Percentiles rank a stretch among this genome's conserved stretches.
phyloP scores from a whole-genome alignment of 2,113 vertebrate genomes.

The Pachypanchax playfairii region DNA sequence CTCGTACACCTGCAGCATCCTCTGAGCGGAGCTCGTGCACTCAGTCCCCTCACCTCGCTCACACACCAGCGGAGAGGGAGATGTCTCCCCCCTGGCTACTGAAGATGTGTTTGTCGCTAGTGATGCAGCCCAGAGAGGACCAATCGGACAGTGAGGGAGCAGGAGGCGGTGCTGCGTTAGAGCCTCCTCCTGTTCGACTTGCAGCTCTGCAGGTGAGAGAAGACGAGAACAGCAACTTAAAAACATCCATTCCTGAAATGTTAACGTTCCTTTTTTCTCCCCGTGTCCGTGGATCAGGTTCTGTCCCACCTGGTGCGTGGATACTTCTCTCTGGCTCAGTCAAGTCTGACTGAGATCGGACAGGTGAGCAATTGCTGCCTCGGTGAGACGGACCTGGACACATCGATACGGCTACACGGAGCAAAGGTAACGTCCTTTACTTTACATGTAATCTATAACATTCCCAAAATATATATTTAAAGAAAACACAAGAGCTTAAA shows the following conservation, averaged over 20 bases:
- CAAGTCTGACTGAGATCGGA: slow-evolving; percentile 85
- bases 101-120: slow-evolving; percentile 83
- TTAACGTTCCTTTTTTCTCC: not conserved
- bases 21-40: slow-evolving; percentile 16
- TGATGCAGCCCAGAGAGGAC: slow-evolving; percentile 86
- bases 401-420: slow-evolving; percentile 92
- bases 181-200: slow-evolving; percentile 89
- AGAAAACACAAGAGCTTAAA: not conserved
- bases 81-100: slow-evolving; percentile 86
- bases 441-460: not conserved
- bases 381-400: slow-evolving; percentile 85
- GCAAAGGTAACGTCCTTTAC: slow-evolving; percentile 83
- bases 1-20: slow-evolving; percentile 35
- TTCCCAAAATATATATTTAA: not conserved
- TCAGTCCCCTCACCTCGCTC: slow-evolving; percentile 41
- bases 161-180: slow-evolving; percentile 61
- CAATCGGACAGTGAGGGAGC: slow-evolving; percentile 82
- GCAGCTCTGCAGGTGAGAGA: slow-evolving; percentile 91
- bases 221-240: not conserved
- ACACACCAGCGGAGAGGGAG: slow-evolving; percentile 36
- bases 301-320: slow-evolving; percentile 91
- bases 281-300: slow-evolving; percentile 76
- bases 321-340: slow-evolving; percentile 87
- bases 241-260: not conserved
- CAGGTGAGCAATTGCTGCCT: slow-evolving; percentile 90